These are phyloP conservation scores for Dendrocincla tyrannina DNA, from an alignment of 2,797 vertebrate species.

Conservation along the genomic window DNA sequence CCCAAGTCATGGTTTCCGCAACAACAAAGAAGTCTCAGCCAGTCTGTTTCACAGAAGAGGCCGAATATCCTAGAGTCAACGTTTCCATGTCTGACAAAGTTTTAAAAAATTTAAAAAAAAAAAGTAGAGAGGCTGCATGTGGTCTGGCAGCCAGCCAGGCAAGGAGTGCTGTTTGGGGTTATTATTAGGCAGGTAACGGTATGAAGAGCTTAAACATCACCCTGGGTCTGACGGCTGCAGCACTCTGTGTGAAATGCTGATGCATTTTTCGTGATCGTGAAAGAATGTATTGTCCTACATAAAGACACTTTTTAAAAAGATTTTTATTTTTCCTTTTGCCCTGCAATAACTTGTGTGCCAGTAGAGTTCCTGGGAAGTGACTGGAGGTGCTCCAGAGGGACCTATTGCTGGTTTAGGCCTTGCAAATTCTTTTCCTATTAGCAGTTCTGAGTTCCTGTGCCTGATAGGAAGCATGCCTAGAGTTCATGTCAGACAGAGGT, in stretches of 20 bases:
- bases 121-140: background rate
- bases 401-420: background rate
- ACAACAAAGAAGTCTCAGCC: slow-evolving; percentile 26
- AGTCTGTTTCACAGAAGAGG: slow-evolving; percentile 15
- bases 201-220: slow-evolving; percentile 47
- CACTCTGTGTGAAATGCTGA: slow-evolving; percentile 19
- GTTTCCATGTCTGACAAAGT: slow-evolving; percentile 36
- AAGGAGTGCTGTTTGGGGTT: slow-evolving; percentile 43
- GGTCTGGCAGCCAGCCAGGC: slow-evolving; percentile 59
- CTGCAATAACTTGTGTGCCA: background rate
- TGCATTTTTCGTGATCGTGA: background rate
- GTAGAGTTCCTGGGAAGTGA: background rate
- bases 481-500: fast-evolving
- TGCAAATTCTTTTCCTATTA: background rate
- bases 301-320: background rate
- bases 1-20: slow-evolving; percentile 39
- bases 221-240: background rate
- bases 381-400: background rate
- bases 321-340: background rate
- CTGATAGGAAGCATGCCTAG: background rate
- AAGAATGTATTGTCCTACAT: background rate
- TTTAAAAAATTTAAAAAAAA: background rate
- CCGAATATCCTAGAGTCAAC: slow-evolving; percentile 52
- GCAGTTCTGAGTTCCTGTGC: background rate
- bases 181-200: slow-evolving; percentile 65